Percentiles rank a stretch among this genome's conserved stretches.
Conservation (phyloP, 2,888 invertebrate genomes). For the Leistus spinibarbis region DNA sequence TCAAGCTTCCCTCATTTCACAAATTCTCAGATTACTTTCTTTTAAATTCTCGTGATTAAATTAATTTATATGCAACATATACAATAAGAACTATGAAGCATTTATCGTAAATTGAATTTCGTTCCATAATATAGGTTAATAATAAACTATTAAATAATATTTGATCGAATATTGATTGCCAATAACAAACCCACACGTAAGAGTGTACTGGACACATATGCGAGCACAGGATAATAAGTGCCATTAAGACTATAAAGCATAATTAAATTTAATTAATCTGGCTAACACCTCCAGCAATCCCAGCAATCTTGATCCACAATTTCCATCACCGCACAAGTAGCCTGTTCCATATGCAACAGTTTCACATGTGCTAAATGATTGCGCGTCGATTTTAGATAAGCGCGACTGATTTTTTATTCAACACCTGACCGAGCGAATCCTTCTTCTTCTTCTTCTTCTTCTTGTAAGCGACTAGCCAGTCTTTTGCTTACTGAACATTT, state of each 20-base stretch:
- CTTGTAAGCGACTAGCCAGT: no score
- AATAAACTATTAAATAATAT: not conserved
- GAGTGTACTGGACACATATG: not conserved
- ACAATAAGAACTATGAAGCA: no score
- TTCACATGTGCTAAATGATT: not conserved
- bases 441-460: no score
- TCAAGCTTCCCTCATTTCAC: not conserved
- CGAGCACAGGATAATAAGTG: not conserved
- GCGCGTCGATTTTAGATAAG: not conserved
- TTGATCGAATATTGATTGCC: not conserved
- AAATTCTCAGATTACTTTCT: not conserved
- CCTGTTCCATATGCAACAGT: slow-evolving; percentile 7
- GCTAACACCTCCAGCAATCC: not conserved
- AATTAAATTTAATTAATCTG: slow-evolving; percentile 13
- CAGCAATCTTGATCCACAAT: not conserved
- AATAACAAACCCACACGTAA: not conserved
- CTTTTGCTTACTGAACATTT: no score
- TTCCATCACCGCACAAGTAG: slow-evolving; percentile 1
- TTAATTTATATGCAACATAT: no score
- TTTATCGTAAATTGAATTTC: no score
- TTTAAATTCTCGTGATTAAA: not conserved
- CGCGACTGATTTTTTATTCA: not conserved
- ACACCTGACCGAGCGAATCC: no score
- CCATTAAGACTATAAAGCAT: not conserved
- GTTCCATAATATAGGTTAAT: not conserved